Evolutionary conservation across 2,888 invertebrate species (phyloP).

Genomic region (Ectropis crepuscularia): DNA sequence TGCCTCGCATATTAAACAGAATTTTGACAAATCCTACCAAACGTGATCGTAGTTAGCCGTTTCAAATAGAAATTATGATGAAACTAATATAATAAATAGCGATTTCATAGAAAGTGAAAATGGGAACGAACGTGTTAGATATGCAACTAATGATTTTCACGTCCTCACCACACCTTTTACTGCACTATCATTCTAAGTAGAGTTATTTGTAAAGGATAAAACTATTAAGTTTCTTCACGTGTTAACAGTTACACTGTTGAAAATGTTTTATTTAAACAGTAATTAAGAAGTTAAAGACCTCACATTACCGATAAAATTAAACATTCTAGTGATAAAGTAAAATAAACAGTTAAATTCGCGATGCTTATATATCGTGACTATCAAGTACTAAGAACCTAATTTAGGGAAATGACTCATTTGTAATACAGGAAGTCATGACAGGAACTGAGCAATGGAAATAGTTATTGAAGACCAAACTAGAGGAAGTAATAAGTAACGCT

Average conservation of each 20-base stretch:
- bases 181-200: no score
- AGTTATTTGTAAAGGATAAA: background rate
- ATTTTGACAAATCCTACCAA: slow-evolving; percentile 18
- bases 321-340: background rate
- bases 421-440: slow-evolving; percentile 18
- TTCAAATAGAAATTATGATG: background rate
- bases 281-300: slow-evolving; percentile 22
- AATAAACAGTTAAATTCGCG: slow-evolving; percentile 14
- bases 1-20: slow-evolving; percentile 36
- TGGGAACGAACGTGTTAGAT: background rate
- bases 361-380: slow-evolving; percentile 11
- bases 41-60: slow-evolving; percentile 3
- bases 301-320: background rate
- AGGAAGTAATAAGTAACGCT: slow-evolving; percentile 20
- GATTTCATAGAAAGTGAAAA: slow-evolving; percentile 2
- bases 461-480: slow-evolving; percentile 11
- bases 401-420: slow-evolving; percentile 16
- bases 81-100: background rate
- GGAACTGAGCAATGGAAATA: slow-evolving; percentile 24
- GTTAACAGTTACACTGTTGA: slow-evolving; percentile 2
- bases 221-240: background rate
- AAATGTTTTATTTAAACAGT: slow-evolving; percentile 1
- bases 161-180: background rate
- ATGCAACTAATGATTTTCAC: background rate
- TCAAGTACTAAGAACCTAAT: slow-evolving; percentile 4